Percentiles rank a stretch among this genome's conserved stretches.
Evolutionary conservation across 92 coral and sea anemone species (phyloP).

Genomic region (Heliopora coerulea): DNA sequence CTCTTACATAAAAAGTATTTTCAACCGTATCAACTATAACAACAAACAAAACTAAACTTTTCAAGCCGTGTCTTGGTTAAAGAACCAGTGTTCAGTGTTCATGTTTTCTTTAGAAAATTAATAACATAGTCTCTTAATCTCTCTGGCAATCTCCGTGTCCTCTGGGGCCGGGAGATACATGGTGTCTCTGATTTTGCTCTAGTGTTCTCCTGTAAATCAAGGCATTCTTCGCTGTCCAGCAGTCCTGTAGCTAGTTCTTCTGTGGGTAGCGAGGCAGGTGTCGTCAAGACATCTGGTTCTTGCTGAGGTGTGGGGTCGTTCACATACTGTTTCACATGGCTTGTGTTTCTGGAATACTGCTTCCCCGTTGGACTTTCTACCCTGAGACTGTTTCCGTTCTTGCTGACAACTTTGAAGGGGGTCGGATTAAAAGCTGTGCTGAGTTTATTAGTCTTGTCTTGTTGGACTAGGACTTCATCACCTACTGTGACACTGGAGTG

Average conservation of each 20-base stretch:
- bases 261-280: constrained; percentile 19
- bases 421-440: constrained; percentile 45
- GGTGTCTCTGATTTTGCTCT: constrained; percentile 12
- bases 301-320: background rate
- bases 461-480: background rate
- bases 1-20: constrained; percentile 4
- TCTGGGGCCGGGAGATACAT: constrained; percentile 8
- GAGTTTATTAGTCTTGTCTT: constrained; percentile 32
- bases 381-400: constrained; percentile 46
- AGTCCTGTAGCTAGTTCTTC: constrained; percentile 18
- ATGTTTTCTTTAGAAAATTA: background rate
- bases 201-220: constrained; percentile 9
- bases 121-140: constrained; percentile 21
- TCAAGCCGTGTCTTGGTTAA: constrained; percentile 2
- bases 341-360: constrained; percentile 40
- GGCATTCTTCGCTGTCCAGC: constrained; percentile 18
- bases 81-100: background rate
- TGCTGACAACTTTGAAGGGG: constrained; percentile 38
- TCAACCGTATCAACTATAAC: background rate
- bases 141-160: constrained; percentile 43
- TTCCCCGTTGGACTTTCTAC: constrained; percentile 21
- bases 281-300: constrained; percentile 3
- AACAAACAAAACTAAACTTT: constrained; percentile 26
- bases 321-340: constrained; percentile 36
- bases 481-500: constrained; percentile 18